Evolutionary conservation across 2,888 invertebrate species (phyloP).

Genomic region (Ectemnius continuus): DNA sequence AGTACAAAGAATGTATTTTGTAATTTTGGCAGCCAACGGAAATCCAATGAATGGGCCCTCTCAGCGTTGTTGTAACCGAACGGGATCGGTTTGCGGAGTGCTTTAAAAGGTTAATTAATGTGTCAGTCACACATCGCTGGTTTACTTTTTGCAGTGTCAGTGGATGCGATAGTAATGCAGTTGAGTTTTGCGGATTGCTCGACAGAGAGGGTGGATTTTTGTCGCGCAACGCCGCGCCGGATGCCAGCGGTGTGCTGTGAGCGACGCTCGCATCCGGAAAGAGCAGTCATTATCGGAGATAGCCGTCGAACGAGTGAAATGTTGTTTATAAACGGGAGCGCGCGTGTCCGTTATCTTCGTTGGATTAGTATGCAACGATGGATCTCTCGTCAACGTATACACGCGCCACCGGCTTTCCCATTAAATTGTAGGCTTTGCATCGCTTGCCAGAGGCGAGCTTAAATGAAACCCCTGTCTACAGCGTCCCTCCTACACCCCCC

Average conservation of each 20-base stretch:
- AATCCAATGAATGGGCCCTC: too few species aligned
- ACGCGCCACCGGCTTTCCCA: constrained; percentile 17
- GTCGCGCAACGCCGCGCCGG: too few species aligned
- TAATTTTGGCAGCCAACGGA: too few species aligned
- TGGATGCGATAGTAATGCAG: neutral
- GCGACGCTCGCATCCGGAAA: neutral
- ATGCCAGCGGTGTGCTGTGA: too few species aligned
- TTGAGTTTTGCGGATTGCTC: too few species aligned
- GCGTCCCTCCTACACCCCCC: too few species aligned
- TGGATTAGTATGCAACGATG: neutral
- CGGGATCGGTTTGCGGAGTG: too few species aligned
- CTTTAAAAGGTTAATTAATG: too few species aligned
- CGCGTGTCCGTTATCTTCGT: constrained; percentile 17
- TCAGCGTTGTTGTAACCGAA: too few species aligned
- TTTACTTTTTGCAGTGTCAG: too few species aligned
- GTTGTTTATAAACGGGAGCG: constrained; percentile 47
- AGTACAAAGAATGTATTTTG: too few species aligned
- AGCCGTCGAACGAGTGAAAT: constrained; percentile 28
- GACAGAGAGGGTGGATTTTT: neutral
- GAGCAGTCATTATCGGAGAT: constrained; percentile 18
- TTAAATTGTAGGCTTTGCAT: constrained; percentile 15
- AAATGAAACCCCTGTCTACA: neutral
- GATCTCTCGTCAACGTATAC: neutral
- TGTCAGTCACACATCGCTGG: too few species aligned
- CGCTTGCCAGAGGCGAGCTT: constrained; percentile 5